Evolutionary conservation across 2,113 vertebrate species (phyloP).

Genomic region (Cinclus mexicanus): DNA sequence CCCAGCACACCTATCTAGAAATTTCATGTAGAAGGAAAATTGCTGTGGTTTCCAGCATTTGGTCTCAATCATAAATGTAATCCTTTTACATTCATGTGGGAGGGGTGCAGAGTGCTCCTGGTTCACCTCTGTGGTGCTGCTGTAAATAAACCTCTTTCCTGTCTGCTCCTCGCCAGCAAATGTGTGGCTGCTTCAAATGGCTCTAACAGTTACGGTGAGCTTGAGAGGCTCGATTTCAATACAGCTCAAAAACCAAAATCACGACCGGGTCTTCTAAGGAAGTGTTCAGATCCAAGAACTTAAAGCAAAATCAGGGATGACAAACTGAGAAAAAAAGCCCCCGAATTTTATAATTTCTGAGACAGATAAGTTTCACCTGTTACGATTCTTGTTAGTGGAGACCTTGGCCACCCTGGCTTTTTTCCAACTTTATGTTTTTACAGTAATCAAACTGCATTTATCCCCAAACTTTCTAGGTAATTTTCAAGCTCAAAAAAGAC

Average conservation of each 20-base stretch:
- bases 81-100: fast-evolving
- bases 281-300: background rate
- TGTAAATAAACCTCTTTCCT: background rate
- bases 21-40: background rate
- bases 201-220: background rate
- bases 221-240: background rate
- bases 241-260: background rate
- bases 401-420: background rate
- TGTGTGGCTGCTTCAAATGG: background rate
- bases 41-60: background rate
- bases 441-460: background rate
- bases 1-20: background rate
- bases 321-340: background rate
- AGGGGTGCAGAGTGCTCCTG: background rate
- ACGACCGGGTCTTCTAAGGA: background rate
- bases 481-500: background rate
- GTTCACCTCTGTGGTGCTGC: background rate
- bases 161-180: background rate
- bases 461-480: background rate
- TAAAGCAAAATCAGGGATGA: background rate
- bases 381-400: background rate
- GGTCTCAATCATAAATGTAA: background rate
- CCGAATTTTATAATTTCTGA: background rate
- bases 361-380: background rate
- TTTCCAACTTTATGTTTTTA: background rate